Percentiles rank a stretch among this genome's conserved stretches.
Evolutionary conservation across 1,140 invertebrate species (phyloP).

Genomic region (Meteorus sp.): DNA sequence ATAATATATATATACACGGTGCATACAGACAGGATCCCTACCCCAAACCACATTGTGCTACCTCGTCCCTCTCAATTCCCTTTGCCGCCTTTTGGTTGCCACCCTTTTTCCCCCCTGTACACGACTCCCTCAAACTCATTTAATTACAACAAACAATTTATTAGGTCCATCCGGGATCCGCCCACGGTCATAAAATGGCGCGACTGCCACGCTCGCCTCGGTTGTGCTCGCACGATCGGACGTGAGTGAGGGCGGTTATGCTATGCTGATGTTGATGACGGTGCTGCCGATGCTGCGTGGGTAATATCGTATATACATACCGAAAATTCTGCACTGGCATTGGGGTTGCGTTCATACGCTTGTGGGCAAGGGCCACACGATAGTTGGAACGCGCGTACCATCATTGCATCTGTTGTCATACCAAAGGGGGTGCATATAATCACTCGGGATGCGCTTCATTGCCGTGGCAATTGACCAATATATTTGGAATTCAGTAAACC

Average conservation of each 20-base stretch:
- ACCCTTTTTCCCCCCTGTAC: conserved; percentile 40
- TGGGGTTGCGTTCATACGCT: conserved; percentile 2
- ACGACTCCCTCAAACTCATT: conserved; percentile 57
- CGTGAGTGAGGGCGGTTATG: conserved; percentile 4
- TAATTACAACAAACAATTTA: conserved; percentile 61
- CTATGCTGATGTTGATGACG: not conserved
- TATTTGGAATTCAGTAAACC: not conserved
- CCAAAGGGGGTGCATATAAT: conserved; percentile 17
- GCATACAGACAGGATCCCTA: conserved; percentile 8
- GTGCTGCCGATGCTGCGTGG: not conserved
- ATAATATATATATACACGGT: conserved; percentile 16
- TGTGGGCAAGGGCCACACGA: not conserved
- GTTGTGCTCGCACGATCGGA: conserved; percentile 7
- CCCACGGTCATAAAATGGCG: conserved; percentile 48
- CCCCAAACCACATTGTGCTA: conserved; percentile 15
- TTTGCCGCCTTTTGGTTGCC: conserved; percentile 24
- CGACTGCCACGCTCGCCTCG: no score
- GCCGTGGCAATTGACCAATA: conserved; percentile 4
- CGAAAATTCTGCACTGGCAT: conserved; percentile 14
- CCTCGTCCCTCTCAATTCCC: conserved; percentile 12
- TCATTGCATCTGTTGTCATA: conserved; percentile 23
- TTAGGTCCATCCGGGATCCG: conserved; percentile 56
- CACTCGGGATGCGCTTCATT: conserved; percentile 8
- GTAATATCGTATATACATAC: conserved; percentile 16
- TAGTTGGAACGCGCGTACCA: not conserved